Conservation (phyloP, 1,140 invertebrate genomes). For the Zaprionus africanus region DNA sequence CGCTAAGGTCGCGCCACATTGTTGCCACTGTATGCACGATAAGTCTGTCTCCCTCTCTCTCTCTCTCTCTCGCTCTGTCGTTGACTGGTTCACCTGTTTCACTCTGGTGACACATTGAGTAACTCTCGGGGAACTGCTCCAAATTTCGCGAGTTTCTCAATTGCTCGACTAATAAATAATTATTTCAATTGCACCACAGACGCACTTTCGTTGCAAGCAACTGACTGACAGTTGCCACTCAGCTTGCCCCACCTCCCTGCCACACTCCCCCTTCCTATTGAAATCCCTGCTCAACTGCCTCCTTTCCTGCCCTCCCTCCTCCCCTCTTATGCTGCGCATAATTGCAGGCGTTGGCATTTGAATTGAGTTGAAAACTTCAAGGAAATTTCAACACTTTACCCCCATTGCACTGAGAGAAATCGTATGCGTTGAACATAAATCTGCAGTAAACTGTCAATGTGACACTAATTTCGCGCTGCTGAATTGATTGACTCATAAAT, state of each 20-base stretch:
- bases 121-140: background rate
- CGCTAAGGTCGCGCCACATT: constrained; percentile 26
- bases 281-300: background rate
- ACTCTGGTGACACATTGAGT: constrained; percentile 4
- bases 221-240: constrained; percentile 36
- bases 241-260: background rate
- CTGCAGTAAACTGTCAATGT: background rate
- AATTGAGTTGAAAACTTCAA: constrained; percentile 36
- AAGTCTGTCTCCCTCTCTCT: background rate
- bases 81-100: background rate
- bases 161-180: constrained; percentile 56
- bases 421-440: background rate
- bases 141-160: background rate
- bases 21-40: constrained; percentile 4
- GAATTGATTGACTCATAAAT: background rate
- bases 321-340: constrained; percentile 16
- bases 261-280: background rate
- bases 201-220: constrained; percentile 55
- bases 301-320: background rate
- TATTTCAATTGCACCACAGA: constrained; percentile 54
- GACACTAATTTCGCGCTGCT: background rate
- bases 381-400: constrained; percentile 45
- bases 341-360: constrained; percentile 49
- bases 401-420: constrained; percentile 21
- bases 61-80: background rate